Percentiles rank a stretch among this genome's conserved stretches.
Conservation (phyloP, 1,140 invertebrate species). For the Brachionus rotundiformis region DNA sequence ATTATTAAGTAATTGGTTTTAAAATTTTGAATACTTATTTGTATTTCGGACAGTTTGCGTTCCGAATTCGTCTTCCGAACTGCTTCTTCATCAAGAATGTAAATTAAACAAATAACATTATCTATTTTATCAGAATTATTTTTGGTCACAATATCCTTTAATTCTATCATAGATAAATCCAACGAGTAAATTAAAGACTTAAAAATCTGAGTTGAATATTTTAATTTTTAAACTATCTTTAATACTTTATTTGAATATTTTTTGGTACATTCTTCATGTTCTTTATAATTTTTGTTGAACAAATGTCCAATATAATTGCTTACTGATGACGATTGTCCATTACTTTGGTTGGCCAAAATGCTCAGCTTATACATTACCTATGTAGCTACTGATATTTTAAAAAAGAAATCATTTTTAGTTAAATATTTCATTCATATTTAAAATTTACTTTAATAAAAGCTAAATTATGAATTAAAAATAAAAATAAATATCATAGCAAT, state of each 20-base stretch:
- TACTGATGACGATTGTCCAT: background rate
- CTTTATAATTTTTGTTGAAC: background rate
- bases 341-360: background rate
- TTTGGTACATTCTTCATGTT: background rate
- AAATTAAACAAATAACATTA: background rate
- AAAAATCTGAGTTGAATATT: background rate
- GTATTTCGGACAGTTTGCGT: background rate
- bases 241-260: background rate
- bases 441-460: background rate
- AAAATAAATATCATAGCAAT: slow-evolving; percentile 6
- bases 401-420: background rate
- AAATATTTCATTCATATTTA: background rate
- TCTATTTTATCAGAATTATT: background rate
- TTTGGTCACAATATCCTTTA: background rate
- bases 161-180: background rate
- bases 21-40: background rate
- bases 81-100: background rate
- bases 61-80: background rate
- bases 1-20: too few species aligned
- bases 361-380: background rate
- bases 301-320: background rate
- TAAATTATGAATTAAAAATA: background rate
- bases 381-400: background rate
- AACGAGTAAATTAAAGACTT: background rate
- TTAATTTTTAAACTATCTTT: background rate